Percentiles rank a stretch among this genome's conserved stretches.
Evolutionary conservation across 2,888 invertebrate species (phyloP).

Genomic region (Torymus aiolomorphi): DNA sequence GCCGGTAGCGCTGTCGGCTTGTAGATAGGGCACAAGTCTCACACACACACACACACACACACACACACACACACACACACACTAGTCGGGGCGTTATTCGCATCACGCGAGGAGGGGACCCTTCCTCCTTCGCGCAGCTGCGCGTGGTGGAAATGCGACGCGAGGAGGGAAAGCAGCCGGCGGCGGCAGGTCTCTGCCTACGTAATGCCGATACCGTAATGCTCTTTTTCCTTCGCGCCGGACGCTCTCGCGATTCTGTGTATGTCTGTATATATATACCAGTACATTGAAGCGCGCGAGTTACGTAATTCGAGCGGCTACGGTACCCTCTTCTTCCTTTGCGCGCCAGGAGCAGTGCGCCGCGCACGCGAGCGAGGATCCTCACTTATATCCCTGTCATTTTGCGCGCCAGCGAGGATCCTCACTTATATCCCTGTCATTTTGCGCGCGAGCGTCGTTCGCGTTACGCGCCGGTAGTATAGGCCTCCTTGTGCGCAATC

Average conservation of each 20-base stretch:
- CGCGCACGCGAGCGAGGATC: too few species aligned
- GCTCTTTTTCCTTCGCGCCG: not conserved
- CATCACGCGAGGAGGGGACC: not conserved
- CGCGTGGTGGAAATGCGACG: not conserved
- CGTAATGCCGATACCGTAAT: slow-evolving; percentile 48
- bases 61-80: too few species aligned
- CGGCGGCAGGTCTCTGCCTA: slow-evolving; percentile 17
- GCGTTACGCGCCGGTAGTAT: too few species aligned
- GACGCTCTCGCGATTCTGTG: not conserved
- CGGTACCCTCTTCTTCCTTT: slow-evolving; percentile 23
- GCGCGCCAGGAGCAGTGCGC: too few species aligned
- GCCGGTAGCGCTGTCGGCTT: too few species aligned
- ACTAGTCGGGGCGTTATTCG: not conserved
- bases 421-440: too few species aligned
- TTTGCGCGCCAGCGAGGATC: too few species aligned
- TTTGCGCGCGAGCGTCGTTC: too few species aligned
- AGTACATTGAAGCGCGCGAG: not conserved
- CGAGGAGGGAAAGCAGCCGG: not conserved
- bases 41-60: too few species aligned
- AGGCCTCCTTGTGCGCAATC: too few species aligned
- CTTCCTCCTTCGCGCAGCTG: not conserved
- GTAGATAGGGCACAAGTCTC: too few species aligned
- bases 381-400: too few species aligned
- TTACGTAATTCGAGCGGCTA: slow-evolving; percentile 32
- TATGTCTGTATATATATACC: not conserved